A percentile compares a stretch with the other conserved stretches of the same genome.
phyloP scores from a whole-genome alignment of 1,140 invertebrate species.

The Akabosia matsudoensis region DNA sequence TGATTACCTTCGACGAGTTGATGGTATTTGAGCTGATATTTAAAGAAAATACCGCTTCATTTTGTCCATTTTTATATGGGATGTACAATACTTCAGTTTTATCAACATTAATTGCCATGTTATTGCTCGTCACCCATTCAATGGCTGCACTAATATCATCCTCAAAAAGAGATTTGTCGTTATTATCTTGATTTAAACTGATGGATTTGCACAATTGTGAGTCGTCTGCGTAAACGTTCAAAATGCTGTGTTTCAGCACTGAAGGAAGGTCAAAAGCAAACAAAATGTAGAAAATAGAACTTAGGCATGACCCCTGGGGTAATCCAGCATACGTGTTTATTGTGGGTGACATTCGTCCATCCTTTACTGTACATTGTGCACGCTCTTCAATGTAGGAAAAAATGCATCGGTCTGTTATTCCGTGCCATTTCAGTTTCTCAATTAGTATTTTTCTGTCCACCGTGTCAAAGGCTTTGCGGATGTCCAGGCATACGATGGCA shows the following conservation, averaged over 20 bases:
- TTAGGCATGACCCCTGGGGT: slow-evolving; percentile 48
- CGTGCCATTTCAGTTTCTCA: slow-evolving; percentile 13
- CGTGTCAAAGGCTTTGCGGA: slow-evolving; percentile 28
- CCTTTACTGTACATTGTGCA: neutral
- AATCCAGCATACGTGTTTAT: slow-evolving; percentile 34
- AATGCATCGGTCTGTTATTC: slow-evolving; percentile 14
- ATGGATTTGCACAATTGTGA: slow-evolving; percentile 34
- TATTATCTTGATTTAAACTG: neutral
- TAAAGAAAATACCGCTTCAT: neutral
- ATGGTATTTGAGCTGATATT: neutral
- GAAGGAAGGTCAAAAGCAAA: slow-evolving; percentile 46
- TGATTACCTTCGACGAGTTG: neutral
- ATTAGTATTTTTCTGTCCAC: neutral
- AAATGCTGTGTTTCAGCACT: slow-evolving; percentile 19
- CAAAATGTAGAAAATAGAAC: slow-evolving; percentile 45
- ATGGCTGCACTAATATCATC: neutral
- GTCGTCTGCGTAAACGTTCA: slow-evolving; percentile 48
- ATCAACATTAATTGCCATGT: neutral
- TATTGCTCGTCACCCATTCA: neutral
- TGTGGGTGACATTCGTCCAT: neutral
- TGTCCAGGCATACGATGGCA: neutral
- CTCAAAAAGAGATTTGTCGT: neutral
- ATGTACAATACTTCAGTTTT: slow-evolving; percentile 20
- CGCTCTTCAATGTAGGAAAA: slow-evolving; percentile 11
- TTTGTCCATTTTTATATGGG: neutral